Evolutionary conservation across 2,888 invertebrate species (phyloP).

Genomic region (Rambutsinella grinnellia): DNA sequence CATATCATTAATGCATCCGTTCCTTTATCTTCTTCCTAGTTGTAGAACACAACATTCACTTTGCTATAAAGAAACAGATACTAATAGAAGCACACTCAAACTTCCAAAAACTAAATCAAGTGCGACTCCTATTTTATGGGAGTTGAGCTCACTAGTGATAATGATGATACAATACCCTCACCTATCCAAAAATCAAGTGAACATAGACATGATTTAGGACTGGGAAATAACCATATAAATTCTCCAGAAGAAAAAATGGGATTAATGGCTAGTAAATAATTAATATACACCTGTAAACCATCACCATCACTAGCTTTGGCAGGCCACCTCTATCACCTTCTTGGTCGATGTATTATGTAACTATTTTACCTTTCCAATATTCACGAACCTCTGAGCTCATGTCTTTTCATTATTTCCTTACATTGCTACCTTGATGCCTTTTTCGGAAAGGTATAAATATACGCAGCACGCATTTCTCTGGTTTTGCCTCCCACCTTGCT

Average conservation of each 20-base stretch:
- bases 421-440: neutral
- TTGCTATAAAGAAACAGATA: neutral
- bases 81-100: neutral
- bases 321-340: too few relatives aligned
- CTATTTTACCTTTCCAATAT: neutral
- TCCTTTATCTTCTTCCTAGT: slow-evolving; percentile 13
- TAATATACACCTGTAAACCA: slow-evolving; percentile 48
- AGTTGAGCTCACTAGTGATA: neutral
- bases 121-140: neutral
- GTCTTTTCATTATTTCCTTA: slow-evolving; percentile 12
- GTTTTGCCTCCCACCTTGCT: slow-evolving; percentile 49
- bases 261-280: slow-evolving; percentile 52
- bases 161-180: neutral
- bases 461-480: neutral
- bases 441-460: slow-evolving; percentile 5
- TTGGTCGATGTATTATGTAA: too few relatives aligned
- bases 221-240: slow-evolving; percentile 43
- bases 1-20: slow-evolving; percentile 55
- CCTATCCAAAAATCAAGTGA: neutral
- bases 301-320: slow-evolving; percentile 5
- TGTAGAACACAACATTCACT: neutral
- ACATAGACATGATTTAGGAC: slow-evolving; percentile 41
- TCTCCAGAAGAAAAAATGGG: slow-evolving; percentile 29
- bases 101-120: slow-evolving; percentile 6
- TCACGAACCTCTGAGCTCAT: neutral